These are phyloP conservation scores for Cephalopterus ornatus DNA, from an alignment of 2,113 vertebrate genomes.

Conservation along the genomic window DNA sequence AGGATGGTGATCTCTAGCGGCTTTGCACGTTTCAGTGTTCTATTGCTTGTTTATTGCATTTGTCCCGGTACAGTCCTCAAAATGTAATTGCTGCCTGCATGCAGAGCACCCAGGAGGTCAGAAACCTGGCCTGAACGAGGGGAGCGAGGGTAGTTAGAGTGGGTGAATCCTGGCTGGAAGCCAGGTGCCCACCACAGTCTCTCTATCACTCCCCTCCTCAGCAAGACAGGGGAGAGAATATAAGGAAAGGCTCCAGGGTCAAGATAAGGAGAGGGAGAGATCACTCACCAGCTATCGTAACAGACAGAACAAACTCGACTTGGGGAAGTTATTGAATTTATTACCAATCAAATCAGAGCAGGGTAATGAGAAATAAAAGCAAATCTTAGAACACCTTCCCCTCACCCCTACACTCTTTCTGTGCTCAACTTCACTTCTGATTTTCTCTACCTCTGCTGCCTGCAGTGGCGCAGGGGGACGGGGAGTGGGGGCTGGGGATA, in stretches of 20 bases:
- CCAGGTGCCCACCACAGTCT: neutral
- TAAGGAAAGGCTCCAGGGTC: neutral
- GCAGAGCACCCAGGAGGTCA: rapidly evolving
- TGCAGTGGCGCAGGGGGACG: neutral
- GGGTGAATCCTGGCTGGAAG: neutral
- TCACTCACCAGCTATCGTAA: neutral
- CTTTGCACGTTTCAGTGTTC: rapidly evolving
- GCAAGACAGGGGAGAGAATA: neutral
- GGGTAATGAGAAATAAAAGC: neutral
- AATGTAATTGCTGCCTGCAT: neutral
- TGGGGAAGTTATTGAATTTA: neutral
- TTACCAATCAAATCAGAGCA: neutral
- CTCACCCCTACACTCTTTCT: neutral
- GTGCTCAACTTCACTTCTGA: neutral
- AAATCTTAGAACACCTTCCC: neutral
- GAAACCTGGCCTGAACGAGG: rapidly evolving
- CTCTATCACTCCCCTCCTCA: neutral
- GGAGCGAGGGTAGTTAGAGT: rapidly evolving
- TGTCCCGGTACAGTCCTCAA: neutral
- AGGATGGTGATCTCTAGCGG: neutral
- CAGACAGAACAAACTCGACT: rapidly evolving
- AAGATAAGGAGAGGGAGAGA: neutral
- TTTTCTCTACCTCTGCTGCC: neutral
- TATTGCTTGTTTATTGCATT: neutral
- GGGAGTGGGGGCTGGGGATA: neutral